Percentiles rank a stretch among this genome's conserved stretches.
These are phyloP conservation scores for Dreissena polymorpha DNA, from an alignment of 1,140 invertebrate genomes.

Conservation along the genomic window DNA sequence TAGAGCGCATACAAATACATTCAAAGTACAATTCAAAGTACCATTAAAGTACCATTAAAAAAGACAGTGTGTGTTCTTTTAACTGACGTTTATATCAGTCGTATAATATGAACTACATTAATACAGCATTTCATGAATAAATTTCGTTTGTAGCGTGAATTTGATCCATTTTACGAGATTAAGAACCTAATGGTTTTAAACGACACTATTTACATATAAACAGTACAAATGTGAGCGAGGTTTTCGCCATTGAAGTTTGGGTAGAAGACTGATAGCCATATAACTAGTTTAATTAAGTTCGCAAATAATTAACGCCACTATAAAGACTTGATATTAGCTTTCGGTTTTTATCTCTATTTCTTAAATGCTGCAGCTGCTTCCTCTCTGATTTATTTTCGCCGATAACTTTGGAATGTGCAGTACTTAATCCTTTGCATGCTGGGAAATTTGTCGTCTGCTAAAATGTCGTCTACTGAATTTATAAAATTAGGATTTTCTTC, in stretches of 20 bases:
- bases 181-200: constrained; percentile 27
- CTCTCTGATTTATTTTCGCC: not conserved
- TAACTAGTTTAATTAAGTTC: not conserved
- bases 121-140: not conserved
- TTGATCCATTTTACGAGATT: not conserved
- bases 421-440: too few relatives aligned
- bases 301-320: not conserved
- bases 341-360: not conserved
- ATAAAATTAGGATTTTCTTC: too few relatives aligned
- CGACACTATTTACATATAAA: constrained; percentile 24
- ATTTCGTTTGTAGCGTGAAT: not conserved
- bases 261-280: not conserved
- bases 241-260: not conserved
- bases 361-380: not conserved
- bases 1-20: too few relatives aligned
- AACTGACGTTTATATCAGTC: too few relatives aligned
- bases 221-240: constrained; percentile 30
- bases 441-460: too few relatives aligned
- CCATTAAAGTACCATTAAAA: too few relatives aligned
- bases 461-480: too few relatives aligned
- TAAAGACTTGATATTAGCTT: not conserved
- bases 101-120: too few relatives aligned
- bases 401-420: not conserved
- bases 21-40: too few relatives aligned
- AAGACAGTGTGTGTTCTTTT: too few relatives aligned